These are phyloP conservation scores for Sanderia malayensis DNA, from an alignment of 30 jellyfish, hydroid and myxozoan genomes.

Conservation along the genomic window DNA sequence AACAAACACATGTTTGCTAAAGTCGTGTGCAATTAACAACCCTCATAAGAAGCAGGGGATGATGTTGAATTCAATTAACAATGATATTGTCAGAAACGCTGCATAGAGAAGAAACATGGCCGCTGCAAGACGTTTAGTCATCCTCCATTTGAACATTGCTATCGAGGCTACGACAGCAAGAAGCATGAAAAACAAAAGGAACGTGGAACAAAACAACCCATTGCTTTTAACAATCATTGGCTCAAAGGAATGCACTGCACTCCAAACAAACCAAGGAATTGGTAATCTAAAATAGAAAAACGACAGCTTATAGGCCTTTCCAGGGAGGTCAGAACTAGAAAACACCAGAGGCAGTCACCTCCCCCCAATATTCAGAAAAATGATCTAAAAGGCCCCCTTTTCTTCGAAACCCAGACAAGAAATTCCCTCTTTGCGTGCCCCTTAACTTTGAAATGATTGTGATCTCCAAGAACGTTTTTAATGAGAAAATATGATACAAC, in stretches of 20 bases:
- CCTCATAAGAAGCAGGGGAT: conserved; percentile 46
- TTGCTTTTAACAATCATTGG: conserved; percentile 47
- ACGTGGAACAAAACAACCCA: conserved; percentile 80
- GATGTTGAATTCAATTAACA: conserved; percentile 53
- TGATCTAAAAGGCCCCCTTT: too few species aligned
- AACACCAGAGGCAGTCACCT: too few species aligned
- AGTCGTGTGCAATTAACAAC: too few species aligned
- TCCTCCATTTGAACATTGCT: conserved; percentile 74
- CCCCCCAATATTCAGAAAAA: too few species aligned
- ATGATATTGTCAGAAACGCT: conserved; percentile 61
- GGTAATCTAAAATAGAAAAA: conserved; percentile 49
- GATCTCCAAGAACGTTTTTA: too few species aligned
- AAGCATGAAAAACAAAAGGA: conserved; percentile 69
- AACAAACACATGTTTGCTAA: too few species aligned
- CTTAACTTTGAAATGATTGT: too few species aligned
- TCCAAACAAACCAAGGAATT: conserved; percentile 73
- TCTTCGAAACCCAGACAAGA: too few species aligned
- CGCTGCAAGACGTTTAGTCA: conserved; percentile 69
- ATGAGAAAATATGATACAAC: too few species aligned
- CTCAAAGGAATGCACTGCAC: conserved; percentile 42
- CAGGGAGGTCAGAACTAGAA: too few species aligned
- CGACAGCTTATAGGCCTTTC: too few species aligned
- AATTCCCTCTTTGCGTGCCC: too few species aligned
- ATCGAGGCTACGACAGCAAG: conserved; percentile 68
- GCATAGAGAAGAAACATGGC: conserved; percentile 71